Conservation (phyloP, 2,113 vertebrate species). For the Anolis sagrei region DNA sequence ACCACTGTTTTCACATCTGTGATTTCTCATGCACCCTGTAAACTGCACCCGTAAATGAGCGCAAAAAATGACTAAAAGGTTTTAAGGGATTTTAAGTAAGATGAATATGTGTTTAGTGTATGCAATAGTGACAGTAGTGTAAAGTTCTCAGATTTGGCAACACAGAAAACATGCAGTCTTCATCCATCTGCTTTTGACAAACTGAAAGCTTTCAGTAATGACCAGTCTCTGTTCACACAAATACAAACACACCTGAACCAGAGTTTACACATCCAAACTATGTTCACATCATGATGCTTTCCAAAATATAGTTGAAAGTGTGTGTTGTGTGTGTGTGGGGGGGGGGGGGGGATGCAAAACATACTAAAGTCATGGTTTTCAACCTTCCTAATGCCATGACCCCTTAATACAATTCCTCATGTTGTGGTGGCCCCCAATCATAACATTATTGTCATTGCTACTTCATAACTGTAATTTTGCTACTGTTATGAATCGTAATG, state of each 20-base stretch:
- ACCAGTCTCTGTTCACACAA: background rate
- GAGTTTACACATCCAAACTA: background rate
- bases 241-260: background rate
- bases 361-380: too few relatives aligned
- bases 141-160: background rate
- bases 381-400: too few relatives aligned
- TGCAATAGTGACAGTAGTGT: background rate
- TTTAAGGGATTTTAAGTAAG: background rate
- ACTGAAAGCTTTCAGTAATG: background rate
- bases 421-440: too few relatives aligned
- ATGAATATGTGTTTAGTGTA: background rate
- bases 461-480: too few relatives aligned
- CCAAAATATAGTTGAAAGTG: background rate
- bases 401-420: too few relatives aligned
- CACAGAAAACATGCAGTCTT: background rate
- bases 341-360: background rate
- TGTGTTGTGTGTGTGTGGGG: too few relatives aligned
- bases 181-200: background rate
- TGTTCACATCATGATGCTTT: background rate
- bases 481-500: too few relatives aligned
- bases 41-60: background rate
- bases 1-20: background rate
- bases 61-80: background rate
- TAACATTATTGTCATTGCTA: too few relatives aligned
- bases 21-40: background rate